Base-by-base conservation (phyloP, 2,113 vertebrate species). In the Jacana jacana region DNA sequence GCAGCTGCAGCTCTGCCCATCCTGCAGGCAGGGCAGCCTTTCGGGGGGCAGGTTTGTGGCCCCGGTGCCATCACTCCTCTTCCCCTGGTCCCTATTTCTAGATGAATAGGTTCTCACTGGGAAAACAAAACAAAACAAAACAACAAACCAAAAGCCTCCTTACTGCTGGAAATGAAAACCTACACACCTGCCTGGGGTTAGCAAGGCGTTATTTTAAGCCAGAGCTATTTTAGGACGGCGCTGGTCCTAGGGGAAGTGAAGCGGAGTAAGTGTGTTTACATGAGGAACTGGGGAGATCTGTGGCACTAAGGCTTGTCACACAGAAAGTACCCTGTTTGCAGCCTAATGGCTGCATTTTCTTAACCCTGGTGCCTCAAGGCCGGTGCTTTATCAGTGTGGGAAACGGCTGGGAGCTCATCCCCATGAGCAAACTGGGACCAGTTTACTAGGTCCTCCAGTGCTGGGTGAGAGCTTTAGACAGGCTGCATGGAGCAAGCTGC, bases 171-270 rank as follows among this genome's bases (percentile, higher is more conserved):
- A 44, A 85, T 71, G 5, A 58, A 87, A 79, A 30, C 33, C 61
- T n/a, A 30, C 91, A 37, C 77, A 77, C 76, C 88, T 89, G 84
- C 72, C 68, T 40, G 82, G 71, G 48, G 58, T 75, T 71, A 71
- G 88, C 52, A 51, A 66, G 93, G 79, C 33, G 86, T 80, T 93
- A 88, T 88, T 91, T 95, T 85, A 90, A 96, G 86, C 39, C 25
- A 30, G 33, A 11, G 55, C 93, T 95, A 51, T 88, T 96, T 91
- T 88, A 33, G 76, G 91, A 35, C 1, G 28, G 46, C 64, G 72
- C 44, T 0, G 7, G 72, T 73, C 86, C 58, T 18, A 33, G 37
- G 55, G 80, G 80, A 90, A 79, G 57, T 2, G 79, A 81, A 89
- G 88, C 8, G 9, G 91, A 49, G 78, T 13, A 1, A 19, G 22